These are phyloP conservation scores for Pachypsylla venusta DNA, from an alignment of 1,140 invertebrate genomes.

Conservation along the genomic window DNA sequence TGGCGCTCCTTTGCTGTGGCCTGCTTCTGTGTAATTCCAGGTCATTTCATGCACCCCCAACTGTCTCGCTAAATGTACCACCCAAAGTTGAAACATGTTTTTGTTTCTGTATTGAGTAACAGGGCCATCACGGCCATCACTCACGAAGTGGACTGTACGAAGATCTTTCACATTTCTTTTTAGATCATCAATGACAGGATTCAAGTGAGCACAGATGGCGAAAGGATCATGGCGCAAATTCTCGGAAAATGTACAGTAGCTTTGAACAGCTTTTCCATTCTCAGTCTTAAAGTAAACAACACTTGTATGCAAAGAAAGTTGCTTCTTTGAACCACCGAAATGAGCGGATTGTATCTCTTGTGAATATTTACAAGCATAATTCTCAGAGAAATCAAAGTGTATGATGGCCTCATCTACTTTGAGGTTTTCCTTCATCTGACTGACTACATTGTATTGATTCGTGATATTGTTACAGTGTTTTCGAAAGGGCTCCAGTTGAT, in stretches of 20 bases:
- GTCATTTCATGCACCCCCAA: slow-evolving; percentile 19
- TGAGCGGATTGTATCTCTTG: slow-evolving; percentile 28
- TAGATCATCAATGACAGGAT: slow-evolving; percentile 25
- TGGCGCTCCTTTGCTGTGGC: slow-evolving; percentile 33
- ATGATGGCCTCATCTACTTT: slow-evolving; percentile 24
- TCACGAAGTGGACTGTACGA: slow-evolving; percentile 20
- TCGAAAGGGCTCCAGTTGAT: slow-evolving; percentile 14
- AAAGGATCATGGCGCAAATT: slow-evolving; percentile 27
- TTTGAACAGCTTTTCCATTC: slow-evolving; percentile 19
- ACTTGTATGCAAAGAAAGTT: slow-evolving; percentile 29
- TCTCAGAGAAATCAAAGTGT: slow-evolving; percentile 29
- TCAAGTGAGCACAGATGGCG: slow-evolving; percentile 29
- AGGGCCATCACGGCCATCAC: slow-evolving; percentile 21
- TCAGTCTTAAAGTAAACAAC: slow-evolving; percentile 23
- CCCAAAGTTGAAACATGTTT: slow-evolving; percentile 19
- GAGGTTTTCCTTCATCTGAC: slow-evolving; percentile 25
- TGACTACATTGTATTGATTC: slow-evolving; percentile 24
- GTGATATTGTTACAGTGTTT: slow-evolving; percentile 25
- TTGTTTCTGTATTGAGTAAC: slow-evolving; percentile 21
- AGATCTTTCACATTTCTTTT: slow-evolving; percentile 19
- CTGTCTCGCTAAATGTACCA: slow-evolving; percentile 15
- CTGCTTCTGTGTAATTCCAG: slow-evolving; percentile 32
- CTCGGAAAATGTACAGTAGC: slow-evolving; percentile 29
- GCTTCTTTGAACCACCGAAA: slow-evolving; percentile 26
- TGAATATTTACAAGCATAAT: slow-evolving; percentile 28